A percentile compares a stretch with the other conserved stretches of the same genome.
phyloP scores from a whole-genome alignment of 2,888 invertebrate genomes.

The Tetropium fuscum region DNA sequence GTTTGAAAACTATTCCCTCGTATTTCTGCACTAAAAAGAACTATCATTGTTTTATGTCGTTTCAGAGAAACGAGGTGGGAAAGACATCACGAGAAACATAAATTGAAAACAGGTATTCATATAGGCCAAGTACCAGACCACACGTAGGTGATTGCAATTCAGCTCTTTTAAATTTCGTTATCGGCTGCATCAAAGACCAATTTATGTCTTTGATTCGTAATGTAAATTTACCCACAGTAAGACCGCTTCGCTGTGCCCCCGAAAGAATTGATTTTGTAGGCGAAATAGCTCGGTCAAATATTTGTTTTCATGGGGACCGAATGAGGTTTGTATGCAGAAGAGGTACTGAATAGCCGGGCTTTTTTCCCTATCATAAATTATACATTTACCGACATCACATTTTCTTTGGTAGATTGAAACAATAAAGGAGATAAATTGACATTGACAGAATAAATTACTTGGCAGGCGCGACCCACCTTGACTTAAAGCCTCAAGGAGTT shows the following conservation, averaged over 20 bases:
- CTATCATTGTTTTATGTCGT: no score
- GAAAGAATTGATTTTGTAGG: conserved; percentile 17
- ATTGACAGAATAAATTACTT: conserved; percentile 11
- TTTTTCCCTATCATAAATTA: conserved; percentile 5
- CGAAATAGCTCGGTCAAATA: conserved; percentile 12
- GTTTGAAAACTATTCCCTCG: background rate
- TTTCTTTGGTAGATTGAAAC: conserved; percentile 12
- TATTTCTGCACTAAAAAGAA: background rate
- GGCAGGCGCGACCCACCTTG: no score
- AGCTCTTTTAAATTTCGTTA: conserved; percentile 12
- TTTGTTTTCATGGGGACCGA: conserved; percentile 9
- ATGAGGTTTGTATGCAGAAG: conserved; percentile 4
- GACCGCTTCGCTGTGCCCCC: background rate
- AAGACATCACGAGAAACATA: no score
- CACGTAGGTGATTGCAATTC: background rate
- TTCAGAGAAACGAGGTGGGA: no score
- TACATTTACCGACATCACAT: conserved; percentile 11
- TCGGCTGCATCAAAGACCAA: conserved; percentile 23
- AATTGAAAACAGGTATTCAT: conserved; percentile 5
- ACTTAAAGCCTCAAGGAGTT: no score
- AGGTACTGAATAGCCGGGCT: conserved; percentile 1
- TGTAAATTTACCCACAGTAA: conserved; percentile 22
- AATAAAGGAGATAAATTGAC: conserved; percentile 8
- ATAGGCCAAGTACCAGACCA: background rate
- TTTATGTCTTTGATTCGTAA: conserved; percentile 22